Conservation (phyloP, 2,888 invertebrate genomes). For the Clostera curtula region DNA sequence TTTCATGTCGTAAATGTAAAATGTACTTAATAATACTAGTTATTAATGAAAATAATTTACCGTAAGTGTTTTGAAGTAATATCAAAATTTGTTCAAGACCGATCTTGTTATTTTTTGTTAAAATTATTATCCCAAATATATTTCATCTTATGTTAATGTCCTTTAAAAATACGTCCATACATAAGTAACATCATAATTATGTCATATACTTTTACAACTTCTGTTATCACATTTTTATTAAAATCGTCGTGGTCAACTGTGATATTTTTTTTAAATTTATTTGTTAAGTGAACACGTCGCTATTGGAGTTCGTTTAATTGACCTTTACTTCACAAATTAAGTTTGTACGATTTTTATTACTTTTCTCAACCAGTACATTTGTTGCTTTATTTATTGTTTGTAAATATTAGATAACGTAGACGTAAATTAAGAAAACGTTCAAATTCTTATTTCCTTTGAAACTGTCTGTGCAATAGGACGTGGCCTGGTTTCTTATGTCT, state of each 20-base stretch:
- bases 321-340: slow-evolving; percentile 33
- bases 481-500: slow-evolving; percentile 49
- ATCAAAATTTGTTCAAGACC: no score
- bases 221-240: slow-evolving; percentile 51
- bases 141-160: slow-evolving; percentile 13
- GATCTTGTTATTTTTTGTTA: no score
- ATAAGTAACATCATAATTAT: no score
- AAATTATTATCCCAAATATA: no score
- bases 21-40: slow-evolving; percentile 67
- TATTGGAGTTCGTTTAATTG: slow-evolving; percentile 45
- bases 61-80: slow-evolving; percentile 20
- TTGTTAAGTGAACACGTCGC: slow-evolving; percentile 55
- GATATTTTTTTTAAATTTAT: slow-evolving; percentile 73
- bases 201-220: slow-evolving; percentile 28
- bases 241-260: slow-evolving; percentile 72
- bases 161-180: no score
- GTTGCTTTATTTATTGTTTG: slow-evolving; percentile 72
- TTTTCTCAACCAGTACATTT: slow-evolving; percentile 42
- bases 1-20: slow-evolving; percentile 65
- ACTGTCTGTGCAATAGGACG: slow-evolving; percentile 63
- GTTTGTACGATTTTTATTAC: slow-evolving; percentile 37
- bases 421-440: slow-evolving; percentile 48
- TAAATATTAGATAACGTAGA: slow-evolving; percentile 59
- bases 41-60: slow-evolving; percentile 31
- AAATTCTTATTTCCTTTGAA: slow-evolving; percentile 38